These are phyloP conservation scores for Cyanistes caeruleus DNA, from an alignment of 2,113 vertebrate species.

Conservation along the genomic window DNA sequence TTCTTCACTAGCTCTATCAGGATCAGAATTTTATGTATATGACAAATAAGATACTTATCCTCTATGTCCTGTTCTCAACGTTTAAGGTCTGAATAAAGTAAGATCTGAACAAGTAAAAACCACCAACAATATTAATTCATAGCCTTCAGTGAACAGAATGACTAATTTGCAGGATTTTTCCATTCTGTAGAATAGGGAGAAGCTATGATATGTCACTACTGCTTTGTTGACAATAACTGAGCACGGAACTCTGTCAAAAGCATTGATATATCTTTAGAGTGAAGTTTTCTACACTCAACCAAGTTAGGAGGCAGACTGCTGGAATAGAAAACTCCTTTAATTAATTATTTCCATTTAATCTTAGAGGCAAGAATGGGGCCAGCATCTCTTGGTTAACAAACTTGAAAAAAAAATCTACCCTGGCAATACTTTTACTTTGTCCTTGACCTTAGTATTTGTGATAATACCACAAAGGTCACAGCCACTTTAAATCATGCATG, in stretches of 20 bases:
- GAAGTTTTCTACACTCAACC: neutral
- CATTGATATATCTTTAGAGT: neutral
- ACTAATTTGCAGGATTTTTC: neutral
- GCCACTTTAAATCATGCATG: neutral
- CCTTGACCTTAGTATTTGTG: neutral
- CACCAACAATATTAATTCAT: neutral
- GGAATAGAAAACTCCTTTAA: neutral
- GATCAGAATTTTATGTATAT: neutral
- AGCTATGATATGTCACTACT: neutral
- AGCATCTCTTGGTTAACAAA: neutral
- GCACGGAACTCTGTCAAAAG: neutral
- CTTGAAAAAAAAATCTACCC: neutral
- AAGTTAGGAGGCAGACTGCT: neutral
- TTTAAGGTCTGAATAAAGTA: neutral
- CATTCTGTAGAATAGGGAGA: neutral
- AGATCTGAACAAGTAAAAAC: neutral
- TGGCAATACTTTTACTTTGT: neutral
- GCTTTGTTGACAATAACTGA: neutral
- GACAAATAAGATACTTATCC: neutral
- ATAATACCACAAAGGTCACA: neutral
- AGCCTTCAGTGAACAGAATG: neutral
- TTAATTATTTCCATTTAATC: neutral
- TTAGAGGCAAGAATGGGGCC: neutral
- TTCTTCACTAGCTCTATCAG: neutral
- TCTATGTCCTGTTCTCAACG: neutral